phyloP scores from a whole-genome alignment of 2,888 invertebrate genomes.

The Athrips mouffetella region DNA sequence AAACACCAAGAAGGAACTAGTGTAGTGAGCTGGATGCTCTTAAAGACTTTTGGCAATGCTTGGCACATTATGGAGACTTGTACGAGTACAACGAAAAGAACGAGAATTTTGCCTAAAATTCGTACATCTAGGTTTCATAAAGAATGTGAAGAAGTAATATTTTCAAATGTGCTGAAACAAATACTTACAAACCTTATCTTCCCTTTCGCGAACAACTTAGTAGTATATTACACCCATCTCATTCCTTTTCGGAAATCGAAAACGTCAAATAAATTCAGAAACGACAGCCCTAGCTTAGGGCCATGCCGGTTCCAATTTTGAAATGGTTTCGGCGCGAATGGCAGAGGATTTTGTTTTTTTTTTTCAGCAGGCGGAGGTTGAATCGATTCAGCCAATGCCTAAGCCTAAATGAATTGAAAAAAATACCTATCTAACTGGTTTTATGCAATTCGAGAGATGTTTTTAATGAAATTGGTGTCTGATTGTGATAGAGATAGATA shows the following conservation, averaged over 20 bases:
- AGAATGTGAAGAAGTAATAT: too few relatives aligned
- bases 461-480: too few relatives aligned
- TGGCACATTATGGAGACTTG: too few relatives aligned
- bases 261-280: slow-evolving; percentile 16
- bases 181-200: neutral
- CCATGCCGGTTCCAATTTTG: slow-evolving; percentile 63
- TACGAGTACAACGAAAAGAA: too few relatives aligned
- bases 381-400: slow-evolving; percentile 15
- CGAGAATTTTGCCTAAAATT: too few relatives aligned
- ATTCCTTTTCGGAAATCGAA: slow-evolving; percentile 14
- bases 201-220: neutral
- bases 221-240: neutral
- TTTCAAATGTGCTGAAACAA: neutral
- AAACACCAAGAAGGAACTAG: too few relatives aligned
- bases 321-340: slow-evolving; percentile 59
- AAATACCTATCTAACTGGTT: neutral
- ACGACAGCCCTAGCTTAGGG: slow-evolving; percentile 28
- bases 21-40: too few relatives aligned
- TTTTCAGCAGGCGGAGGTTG: slow-evolving; percentile 18
- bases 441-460: neutral
- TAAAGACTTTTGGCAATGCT: too few relatives aligned
- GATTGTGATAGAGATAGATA: too few relatives aligned
- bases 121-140: too few relatives aligned
- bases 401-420: slow-evolving; percentile 15
- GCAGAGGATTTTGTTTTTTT: slow-evolving; percentile 38